Evolutionary conservation across 2,797 vertebrate species (phyloP).

Genomic region (Notolabrus celidotus): DNA sequence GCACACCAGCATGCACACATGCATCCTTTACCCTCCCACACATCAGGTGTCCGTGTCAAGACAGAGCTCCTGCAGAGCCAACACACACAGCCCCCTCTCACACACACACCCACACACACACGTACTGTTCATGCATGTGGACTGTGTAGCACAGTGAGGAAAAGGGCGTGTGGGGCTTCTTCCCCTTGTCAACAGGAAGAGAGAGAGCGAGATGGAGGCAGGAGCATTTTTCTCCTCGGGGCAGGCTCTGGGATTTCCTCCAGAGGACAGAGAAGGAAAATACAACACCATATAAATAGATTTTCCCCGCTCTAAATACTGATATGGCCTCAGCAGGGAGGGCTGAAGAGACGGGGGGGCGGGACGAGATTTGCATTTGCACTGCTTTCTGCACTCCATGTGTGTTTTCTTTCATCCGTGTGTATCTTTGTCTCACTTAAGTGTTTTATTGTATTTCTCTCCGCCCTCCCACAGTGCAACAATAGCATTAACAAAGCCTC

Average conservation of each 20-base stretch:
- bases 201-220: constrained; percentile 61
- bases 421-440: constrained; percentile 61
- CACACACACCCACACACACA: constrained; percentile 13
- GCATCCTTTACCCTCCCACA: constrained; percentile 46
- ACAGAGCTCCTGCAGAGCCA: constrained; percentile 44
- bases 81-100: constrained; percentile 34
- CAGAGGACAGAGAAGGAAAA: constrained; percentile 73
- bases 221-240: constrained; percentile 67
- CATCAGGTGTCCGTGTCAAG: constrained; percentile 64
- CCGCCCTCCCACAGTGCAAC: constrained; percentile 51
- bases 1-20: constrained; percentile 51
- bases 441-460: constrained; percentile 55
- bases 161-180: constrained; percentile 51
- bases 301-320: constrained; percentile 62
- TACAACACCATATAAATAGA: constrained; percentile 76
- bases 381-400: constrained; percentile 40
- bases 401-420: constrained; percentile 57
- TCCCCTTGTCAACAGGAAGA: constrained; percentile 80
- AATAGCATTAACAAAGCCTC: constrained; percentile 57
- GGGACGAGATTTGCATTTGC: constrained; percentile 66
- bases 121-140: neutral
- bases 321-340: constrained; percentile 43
- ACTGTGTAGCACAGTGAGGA: constrained; percentile 31
- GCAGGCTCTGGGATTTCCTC: constrained; percentile 74
- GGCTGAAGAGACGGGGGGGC: neutral